phyloP scores from a whole-genome alignment of 1,140 invertebrate species.

The Pteromalus puparum region DNA sequence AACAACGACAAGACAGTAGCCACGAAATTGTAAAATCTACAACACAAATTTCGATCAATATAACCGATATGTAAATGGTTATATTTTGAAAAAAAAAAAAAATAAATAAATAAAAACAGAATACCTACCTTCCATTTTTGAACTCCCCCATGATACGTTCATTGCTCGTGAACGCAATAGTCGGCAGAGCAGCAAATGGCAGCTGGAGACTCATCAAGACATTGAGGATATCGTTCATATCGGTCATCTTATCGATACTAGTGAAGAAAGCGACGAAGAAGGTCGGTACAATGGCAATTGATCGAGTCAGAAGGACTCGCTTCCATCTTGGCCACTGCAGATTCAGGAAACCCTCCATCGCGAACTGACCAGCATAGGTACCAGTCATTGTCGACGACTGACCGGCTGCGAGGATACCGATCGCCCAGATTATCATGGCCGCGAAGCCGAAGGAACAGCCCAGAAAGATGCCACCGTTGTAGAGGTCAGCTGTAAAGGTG shows the following conservation, averaged over 20 bases:
- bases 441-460: conserved; percentile 89
- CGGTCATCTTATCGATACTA: conserved; percentile 84
- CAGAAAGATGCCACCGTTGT: conserved; percentile 88
- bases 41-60: conserved; percentile 58
- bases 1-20: conserved; percentile 81
- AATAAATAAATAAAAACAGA: conserved; percentile 25
- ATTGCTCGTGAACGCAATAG: conserved; percentile 91
- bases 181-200: conserved; percentile 90
- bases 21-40: conserved; percentile 81
- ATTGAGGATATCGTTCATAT: conserved; percentile 93
- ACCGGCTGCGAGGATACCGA: conserved; percentile 92
- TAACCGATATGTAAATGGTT: conserved; percentile 1
- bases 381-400: conserved; percentile 95
- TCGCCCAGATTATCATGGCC: conserved; percentile 92
- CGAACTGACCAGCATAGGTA: conserved; percentile 86
- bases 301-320: conserved; percentile 89
- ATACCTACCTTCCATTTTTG: conserved; percentile 82
- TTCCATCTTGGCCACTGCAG: conserved; percentile 93
- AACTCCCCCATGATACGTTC: conserved; percentile 89
- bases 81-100: neutral
- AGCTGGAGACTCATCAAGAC: conserved; percentile 91
- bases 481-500: conserved; percentile 84
- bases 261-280: conserved; percentile 86
- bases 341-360: conserved; percentile 93
- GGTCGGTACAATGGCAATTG: conserved; percentile 92